Conservation (phyloP, 2,113 vertebrate species). For the Micronycteris hirsuta region DNA sequence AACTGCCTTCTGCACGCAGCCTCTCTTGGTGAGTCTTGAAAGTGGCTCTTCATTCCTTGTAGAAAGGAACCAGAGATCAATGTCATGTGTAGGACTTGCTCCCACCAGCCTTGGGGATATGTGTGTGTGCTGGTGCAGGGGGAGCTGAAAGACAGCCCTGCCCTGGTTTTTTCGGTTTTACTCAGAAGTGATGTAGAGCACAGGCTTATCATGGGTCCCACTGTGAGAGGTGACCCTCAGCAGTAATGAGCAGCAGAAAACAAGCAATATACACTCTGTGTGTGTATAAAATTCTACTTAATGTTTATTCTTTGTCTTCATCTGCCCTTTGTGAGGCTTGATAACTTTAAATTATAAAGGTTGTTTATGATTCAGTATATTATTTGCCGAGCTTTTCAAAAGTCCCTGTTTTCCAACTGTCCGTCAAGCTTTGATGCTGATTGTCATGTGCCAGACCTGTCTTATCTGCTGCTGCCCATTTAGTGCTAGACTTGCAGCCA, state of each 20-base stretch:
- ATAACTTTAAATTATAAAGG: neutral
- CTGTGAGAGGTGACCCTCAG: neutral
- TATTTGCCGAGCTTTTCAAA: slow-evolving; percentile 25
- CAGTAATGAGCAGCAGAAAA: neutral
- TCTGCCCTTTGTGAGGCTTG: neutral
- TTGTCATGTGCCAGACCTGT: neutral
- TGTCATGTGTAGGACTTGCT: neutral
- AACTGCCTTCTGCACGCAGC: slow-evolving; percentile 97
- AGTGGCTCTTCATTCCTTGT: neutral
- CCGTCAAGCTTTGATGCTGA: neutral
- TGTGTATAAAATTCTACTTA: neutral
- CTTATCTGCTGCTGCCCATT: neutral
- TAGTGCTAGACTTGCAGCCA: neutral
- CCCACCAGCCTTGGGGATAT: no score
- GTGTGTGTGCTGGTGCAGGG: neutral
- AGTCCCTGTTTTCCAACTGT: neutral
- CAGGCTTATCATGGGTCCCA: neutral
- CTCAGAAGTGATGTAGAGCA: neutral
- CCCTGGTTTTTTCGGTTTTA: neutral
- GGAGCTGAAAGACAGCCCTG: neutral
- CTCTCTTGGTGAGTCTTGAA: slow-evolving; percentile 88
- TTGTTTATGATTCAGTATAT: neutral
- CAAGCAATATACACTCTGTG: neutral
- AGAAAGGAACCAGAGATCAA: neutral
- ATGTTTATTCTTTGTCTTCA: neutral